A percentile compares a stretch with the other conserved stretches of the same genome.
Conservation (phyloP, 1,140 invertebrate genomes). For the Leucophenga varia region DNA sequence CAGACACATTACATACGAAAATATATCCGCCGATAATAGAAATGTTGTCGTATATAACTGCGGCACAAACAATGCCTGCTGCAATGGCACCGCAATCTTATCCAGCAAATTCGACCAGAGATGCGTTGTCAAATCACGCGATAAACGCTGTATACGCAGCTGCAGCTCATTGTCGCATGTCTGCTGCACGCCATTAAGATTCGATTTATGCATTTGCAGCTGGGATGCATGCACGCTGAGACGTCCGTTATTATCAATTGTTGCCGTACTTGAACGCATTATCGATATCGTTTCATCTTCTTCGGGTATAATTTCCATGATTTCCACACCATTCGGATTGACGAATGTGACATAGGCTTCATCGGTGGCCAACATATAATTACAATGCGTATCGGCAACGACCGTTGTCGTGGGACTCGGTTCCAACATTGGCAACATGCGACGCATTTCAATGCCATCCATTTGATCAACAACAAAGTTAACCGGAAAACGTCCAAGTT, state of each 20-base stretch:
- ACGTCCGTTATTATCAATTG: slow-evolving; percentile 44
- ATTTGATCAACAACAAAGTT: slow-evolving; percentile 45
- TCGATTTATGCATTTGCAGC: slow-evolving; percentile 29
- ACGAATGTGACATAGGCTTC: slow-evolving; percentile 51
- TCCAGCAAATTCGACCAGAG: slow-evolving; percentile 46
- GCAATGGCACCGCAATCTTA: slow-evolving; percentile 46
- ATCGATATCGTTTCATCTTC: slow-evolving; percentile 50
- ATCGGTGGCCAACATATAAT: slow-evolving; percentile 49
- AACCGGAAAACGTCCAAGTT: slow-evolving; percentile 32
- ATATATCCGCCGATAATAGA: slow-evolving; percentile 48
- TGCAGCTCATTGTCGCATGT: slow-evolving; percentile 9
- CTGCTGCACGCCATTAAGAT: slow-evolving; percentile 16
- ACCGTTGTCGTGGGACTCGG: slow-evolving; percentile 18
- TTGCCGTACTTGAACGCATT: slow-evolving; percentile 47
- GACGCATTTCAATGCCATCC: slow-evolving; percentile 42
- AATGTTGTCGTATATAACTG: slow-evolving; percentile 48
- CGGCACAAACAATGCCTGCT: slow-evolving; percentile 42
- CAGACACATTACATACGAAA: slow-evolving; percentile 53
- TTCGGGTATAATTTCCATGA: slow-evolving; percentile 55
- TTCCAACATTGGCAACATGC: slow-evolving; percentile 31
- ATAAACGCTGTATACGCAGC: slow-evolving; percentile 44
- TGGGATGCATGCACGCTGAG: slow-evolving; percentile 33
- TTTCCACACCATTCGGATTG: slow-evolving; percentile 54
- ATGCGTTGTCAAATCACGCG: slow-evolving; percentile 36
- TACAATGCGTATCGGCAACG: slow-evolving; percentile 41